Percentiles rank a stretch among this genome's conserved stretches.
phyloP scores from a whole-genome alignment of 2,797 vertebrate genomes.

The Arctocebus calabarensis region DNA sequence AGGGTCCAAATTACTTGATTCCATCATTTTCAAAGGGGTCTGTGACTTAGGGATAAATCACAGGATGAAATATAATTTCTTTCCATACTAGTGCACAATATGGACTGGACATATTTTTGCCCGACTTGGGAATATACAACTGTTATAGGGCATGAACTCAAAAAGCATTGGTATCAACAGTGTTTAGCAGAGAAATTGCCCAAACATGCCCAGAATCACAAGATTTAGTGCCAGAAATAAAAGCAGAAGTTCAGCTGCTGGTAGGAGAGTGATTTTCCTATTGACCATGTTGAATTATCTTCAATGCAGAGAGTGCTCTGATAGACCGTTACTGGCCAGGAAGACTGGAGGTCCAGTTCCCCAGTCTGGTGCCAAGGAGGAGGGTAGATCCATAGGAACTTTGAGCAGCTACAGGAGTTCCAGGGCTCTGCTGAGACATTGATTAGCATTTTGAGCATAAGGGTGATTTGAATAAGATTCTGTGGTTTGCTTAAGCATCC shows the following conservation, averaged over 20 bases:
- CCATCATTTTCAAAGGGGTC: not conserved
- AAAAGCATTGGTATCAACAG: not conserved
- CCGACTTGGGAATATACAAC: not conserved
- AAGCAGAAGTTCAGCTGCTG: not conserved
- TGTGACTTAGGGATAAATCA: not conserved
- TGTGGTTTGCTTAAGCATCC: not conserved
- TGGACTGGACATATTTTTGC: conserved; percentile 20
- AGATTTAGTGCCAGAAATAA: not conserved
- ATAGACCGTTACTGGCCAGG: not conserved
- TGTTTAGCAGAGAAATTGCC: not conserved
- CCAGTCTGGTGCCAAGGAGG: not conserved
- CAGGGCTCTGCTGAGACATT: not conserved
- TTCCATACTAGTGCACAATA: not conserved
- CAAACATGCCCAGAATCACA: conserved; percentile 1
- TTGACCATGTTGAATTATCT: not conserved
- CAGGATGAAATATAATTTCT: not conserved
- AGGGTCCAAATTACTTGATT: not conserved
- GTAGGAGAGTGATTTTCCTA: not conserved
- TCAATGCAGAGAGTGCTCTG: not conserved
- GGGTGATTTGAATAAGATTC: conserved; percentile 28
- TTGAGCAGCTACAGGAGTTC: not conserved
- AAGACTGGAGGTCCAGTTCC: not conserved
- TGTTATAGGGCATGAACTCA: not conserved
- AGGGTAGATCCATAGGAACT: not conserved
- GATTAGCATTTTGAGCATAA: not conserved